phyloP scores from a whole-genome alignment of 2,888 invertebrate genomes.

The Dasysyrphus albostriatus region DNA sequence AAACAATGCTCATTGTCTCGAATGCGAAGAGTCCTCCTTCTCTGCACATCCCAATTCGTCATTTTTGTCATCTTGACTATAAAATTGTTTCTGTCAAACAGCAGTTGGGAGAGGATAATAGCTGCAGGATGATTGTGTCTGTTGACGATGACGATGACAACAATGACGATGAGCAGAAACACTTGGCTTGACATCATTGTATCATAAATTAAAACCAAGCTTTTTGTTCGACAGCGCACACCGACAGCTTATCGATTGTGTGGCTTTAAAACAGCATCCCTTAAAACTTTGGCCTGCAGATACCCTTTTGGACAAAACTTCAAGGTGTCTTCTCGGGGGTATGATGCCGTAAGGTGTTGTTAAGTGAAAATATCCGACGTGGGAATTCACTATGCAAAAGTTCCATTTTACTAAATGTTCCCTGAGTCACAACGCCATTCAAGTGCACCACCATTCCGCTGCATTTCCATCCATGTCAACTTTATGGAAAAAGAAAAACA shows the following conservation, averaged over 20 bases:
- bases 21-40: neutral
- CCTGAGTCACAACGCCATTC: neutral
- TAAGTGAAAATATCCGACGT: constrained; percentile 18
- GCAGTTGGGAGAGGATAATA: constrained; percentile 39
- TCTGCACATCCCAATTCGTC: constrained; percentile 16
- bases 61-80: constrained; percentile 38
- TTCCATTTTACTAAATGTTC: neutral
- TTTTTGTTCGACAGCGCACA: constrained; percentile 3
- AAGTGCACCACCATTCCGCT: neutral
- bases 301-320: neutral
- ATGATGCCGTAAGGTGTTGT: neutral
- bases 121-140: constrained; percentile 63
- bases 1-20: constrained; percentile 33
- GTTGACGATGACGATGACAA: constrained; percentile 30
- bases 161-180: constrained; percentile 15
- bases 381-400: neutral
- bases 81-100: constrained; percentile 31
- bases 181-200: constrained; percentile 14
- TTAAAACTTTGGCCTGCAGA: neutral
- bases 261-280: constrained; percentile 14
- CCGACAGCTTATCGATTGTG: constrained; percentile 23
- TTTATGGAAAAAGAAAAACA: constrained; percentile 1
- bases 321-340: neutral
- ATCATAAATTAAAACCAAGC: constrained; percentile 11
- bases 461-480: constrained; percentile 16